Base-by-base conservation (phyloP, 92 coral and sea anemone species). In the Palythoa grandis region DNA sequence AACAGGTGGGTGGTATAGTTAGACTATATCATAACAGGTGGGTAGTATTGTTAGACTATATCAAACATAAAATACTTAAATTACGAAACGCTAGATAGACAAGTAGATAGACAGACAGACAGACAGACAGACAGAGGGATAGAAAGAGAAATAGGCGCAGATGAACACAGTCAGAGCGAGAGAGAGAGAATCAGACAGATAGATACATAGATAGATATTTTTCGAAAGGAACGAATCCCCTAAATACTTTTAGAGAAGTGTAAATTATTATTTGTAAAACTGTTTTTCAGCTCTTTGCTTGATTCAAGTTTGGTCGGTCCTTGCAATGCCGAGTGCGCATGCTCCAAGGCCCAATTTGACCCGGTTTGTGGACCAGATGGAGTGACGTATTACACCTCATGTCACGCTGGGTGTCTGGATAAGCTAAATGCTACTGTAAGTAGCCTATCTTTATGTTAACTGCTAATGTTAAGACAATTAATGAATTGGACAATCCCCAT, bases 281-380 rank as follows among this genome's bases (percentile, higher is more conserved):
- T 65, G 12, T 24, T 76, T 35, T 76, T 35, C 6, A 54, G 53
- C 39, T 25, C 66, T 54, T 53, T 54, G 38, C 23, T 76, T 5
- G 68, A 76, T 35, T 25, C 82, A 76, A 76, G 66, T 53, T 76
- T 76, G 82, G 67, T 76, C 3, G 63, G 22, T 20, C 29, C 67
- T 13, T 76, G 82, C 82, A 76, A 76, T 37, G 38, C 68, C 23
- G 50, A 76, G 9, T 76, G 82, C 37, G 3, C 82, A 15, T 76
- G 82, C 43, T 37, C 82, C 0, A 76, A 76, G 25, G 82, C 82
- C 11, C 9, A 17, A 54, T 76, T 76, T 15, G 53, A 76, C 82
- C 82, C 82, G 66, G 82, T 76, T 13, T 76, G 82, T 76, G 82
- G 82, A 76, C 48, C 35, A 20, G 82, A 76, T 37, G 82, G 63